Conservation (phyloP, 2,113 vertebrate genomes). For the Rattus rattus region DNA sequence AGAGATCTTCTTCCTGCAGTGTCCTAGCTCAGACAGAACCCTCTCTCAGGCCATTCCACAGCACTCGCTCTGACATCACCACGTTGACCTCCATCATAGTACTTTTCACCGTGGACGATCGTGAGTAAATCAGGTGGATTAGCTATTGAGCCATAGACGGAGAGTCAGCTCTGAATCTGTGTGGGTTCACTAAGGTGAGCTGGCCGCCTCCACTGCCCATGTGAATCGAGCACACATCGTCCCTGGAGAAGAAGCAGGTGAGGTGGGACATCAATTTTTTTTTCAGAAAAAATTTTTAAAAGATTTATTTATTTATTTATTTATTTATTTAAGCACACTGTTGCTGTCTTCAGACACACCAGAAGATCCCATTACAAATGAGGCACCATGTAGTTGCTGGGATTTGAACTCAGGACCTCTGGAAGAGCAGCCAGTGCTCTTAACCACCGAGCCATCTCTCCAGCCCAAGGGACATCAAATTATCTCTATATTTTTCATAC, state of each 20-base stretch:
- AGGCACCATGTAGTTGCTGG: no score
- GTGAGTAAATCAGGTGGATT: background rate
- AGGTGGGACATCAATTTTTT: background rate
- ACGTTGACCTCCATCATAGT: background rate
- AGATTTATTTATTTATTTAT: no score
- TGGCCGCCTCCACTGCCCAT: background rate
- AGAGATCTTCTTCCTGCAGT: background rate
- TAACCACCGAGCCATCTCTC: no score
- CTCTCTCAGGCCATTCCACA: background rate
- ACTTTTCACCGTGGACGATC: background rate
- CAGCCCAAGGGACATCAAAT: background rate
- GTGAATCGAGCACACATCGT: background rate
- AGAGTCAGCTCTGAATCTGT: background rate
- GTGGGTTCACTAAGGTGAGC: background rate
- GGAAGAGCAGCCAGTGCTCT: no score
- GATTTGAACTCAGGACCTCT: no score
- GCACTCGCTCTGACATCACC: background rate
- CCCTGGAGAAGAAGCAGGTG: background rate
- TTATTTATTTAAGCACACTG: no score
- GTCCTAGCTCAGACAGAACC: background rate
- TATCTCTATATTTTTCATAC: background rate
- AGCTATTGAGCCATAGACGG: background rate
- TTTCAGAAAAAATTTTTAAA: background rate
- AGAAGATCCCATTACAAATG: no score
- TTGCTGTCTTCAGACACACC: no score